These are phyloP conservation scores for Amblyopsis rosae DNA, from an alignment of 2,113 vertebrate species.

Conservation along the genomic window DNA sequence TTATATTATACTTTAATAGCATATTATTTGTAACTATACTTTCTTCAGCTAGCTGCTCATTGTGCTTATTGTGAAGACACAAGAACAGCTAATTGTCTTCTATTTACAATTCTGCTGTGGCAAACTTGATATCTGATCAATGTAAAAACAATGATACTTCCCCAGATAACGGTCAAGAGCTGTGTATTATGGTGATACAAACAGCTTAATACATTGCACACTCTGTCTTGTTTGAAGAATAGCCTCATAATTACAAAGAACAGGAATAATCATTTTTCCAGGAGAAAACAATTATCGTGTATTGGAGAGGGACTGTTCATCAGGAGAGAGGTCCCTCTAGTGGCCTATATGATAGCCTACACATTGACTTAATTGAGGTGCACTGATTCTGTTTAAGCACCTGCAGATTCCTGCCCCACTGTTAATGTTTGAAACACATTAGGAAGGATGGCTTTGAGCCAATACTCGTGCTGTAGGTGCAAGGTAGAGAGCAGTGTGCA, in stretches of 20 bases:
- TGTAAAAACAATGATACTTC: slow-evolving; percentile 47
- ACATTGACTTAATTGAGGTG: neutral
- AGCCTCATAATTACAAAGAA: slow-evolving; percentile 55
- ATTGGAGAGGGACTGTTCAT: slow-evolving; percentile 5
- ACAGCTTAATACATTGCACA: slow-evolving; percentile 33
- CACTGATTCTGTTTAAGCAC: neutral
- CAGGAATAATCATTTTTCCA: slow-evolving; percentile 42
- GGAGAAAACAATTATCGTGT: slow-evolving; percentile 30
- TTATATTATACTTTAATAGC: no score
- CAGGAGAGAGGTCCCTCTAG: slow-evolving; percentile 52
- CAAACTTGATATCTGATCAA: slow-evolving; percentile 48
- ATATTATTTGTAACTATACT: no score
- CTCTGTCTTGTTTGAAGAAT: slow-evolving; percentile 37
- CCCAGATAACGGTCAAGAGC: slow-evolving; percentile 35
- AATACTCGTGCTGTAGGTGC: no score
- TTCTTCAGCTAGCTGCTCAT: no score
- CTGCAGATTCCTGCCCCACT: neutral
- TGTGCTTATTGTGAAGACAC: no score
- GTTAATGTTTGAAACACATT: no score
- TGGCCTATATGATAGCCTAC: slow-evolving; percentile 16
- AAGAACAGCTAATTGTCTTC: slow-evolving; percentile 32
- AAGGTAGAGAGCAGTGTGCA: no score
- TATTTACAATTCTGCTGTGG: slow-evolving; percentile 29
- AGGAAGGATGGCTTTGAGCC: no score
- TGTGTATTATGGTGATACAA: slow-evolving; percentile 32